Evolutionary conservation across 2,113 vertebrate genomes (phyloP).

Genomic region (Chinchilla lanigera): DNA sequence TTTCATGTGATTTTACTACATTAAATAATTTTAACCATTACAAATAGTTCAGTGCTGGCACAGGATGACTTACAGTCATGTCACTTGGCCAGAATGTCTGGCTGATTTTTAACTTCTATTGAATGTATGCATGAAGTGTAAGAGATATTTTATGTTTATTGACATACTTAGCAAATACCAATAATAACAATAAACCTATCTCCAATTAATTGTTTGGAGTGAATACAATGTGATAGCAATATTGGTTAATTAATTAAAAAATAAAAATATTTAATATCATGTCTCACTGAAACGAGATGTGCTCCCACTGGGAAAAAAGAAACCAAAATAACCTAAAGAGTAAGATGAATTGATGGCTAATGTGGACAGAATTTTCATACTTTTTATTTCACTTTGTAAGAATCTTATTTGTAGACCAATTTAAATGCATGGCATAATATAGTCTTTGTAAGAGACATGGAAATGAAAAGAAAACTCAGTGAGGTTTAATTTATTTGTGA

Average conservation of each 20-base stretch:
- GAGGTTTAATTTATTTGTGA: not conserved
- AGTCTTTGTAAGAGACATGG: not conserved
- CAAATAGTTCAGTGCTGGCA: not conserved
- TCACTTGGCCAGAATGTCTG: not conserved
- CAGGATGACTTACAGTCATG: not conserved
- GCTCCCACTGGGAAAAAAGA: not conserved
- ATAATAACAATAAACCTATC: not conserved
- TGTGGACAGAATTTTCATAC: not conserved
- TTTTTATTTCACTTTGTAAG: slow-evolving; percentile 20
- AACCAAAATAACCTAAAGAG: not conserved
- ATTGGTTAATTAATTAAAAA: slow-evolving; percentile 10
- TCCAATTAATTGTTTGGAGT: not conserved
- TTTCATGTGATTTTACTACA: not conserved
- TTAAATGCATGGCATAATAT: slow-evolving; percentile 22
- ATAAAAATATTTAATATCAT: not conserved
- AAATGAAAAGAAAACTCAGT: not conserved
- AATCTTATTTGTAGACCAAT: slow-evolving; percentile 28
- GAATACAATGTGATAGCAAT: not conserved
- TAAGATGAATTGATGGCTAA: not conserved
- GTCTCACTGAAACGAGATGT: not conserved
- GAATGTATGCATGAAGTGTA: slow-evolving; percentile 3
- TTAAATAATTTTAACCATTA: not conserved
- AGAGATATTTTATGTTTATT: not conserved
- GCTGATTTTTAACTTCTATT: not conserved
- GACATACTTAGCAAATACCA: slow-evolving; percentile 4